A percentile compares a stretch with the other conserved stretches of the same genome.
phyloP scores from a whole-genome alignment of 2,113 vertebrate genomes.

The Oncorhynchus masou region DNA sequence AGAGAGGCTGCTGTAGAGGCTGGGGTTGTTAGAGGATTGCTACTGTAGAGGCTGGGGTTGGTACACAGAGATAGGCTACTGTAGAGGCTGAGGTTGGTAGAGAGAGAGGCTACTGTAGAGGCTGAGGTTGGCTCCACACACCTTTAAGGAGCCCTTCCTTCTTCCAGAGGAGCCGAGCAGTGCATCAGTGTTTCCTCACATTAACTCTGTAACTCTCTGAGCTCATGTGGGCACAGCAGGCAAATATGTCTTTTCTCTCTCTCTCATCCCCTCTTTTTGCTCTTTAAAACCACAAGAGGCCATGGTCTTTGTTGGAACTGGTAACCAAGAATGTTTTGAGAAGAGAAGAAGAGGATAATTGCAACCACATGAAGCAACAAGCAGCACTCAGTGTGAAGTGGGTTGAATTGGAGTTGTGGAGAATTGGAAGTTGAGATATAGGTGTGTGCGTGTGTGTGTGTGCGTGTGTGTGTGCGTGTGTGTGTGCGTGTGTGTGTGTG shows the following conservation, averaged over 20 bases:
- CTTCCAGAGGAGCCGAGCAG: neutral
- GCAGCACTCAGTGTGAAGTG: constrained; percentile 40
- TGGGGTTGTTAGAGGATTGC: no score
- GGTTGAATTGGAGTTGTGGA: constrained; percentile 12
- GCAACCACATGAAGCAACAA: constrained; percentile 67
- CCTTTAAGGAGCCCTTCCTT: constrained; percentile 14
- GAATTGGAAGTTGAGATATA: neutral
- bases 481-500: neutral
- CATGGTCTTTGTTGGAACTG: constrained; percentile 53
- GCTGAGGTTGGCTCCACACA: constrained; percentile 35
- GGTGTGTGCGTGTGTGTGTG: no score
- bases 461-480: neutral
- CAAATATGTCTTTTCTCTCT: constrained; percentile 13
- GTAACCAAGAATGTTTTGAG: constrained; percentile 58
- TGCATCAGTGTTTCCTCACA: constrained; percentile 44
- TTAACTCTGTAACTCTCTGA: constrained; percentile 16
- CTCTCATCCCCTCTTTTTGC: no score
- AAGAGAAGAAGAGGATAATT: constrained; percentile 49
- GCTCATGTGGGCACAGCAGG: constrained; percentile 38
- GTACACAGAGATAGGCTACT: no score
- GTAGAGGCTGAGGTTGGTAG: no score
- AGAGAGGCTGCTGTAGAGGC: no score
- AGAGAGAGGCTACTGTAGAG: neutral
- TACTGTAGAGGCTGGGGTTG: no score
- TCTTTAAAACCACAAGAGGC: constrained; percentile 51